Conservation (phyloP, 1,140 invertebrate genomes). For the Leptestheria dahalacensis region DNA sequence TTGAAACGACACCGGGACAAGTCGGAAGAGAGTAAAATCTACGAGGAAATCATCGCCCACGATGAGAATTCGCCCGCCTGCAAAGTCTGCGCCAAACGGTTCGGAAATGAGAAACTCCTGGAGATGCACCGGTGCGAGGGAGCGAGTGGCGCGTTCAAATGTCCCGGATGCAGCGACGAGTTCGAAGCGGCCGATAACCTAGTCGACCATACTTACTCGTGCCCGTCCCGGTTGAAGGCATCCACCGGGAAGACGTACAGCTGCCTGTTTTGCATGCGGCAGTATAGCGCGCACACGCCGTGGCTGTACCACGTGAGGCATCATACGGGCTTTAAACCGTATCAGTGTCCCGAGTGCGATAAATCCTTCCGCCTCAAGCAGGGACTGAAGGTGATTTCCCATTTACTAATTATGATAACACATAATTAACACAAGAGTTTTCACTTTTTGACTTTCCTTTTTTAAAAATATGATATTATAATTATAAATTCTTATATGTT, state of each 20-base stretch:
- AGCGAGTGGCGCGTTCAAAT: slow-evolving; percentile 26
- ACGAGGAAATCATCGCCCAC: slow-evolving; percentile 1
- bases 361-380: slow-evolving; percentile 61
- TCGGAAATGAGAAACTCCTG: slow-evolving; percentile 2
- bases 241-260: neutral
- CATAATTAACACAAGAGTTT: neutral
- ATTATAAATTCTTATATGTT: too few relatives aligned
- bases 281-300: neutral
- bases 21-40: neutral
- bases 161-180: slow-evolving; percentile 47
- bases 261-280: slow-evolving; percentile 4
- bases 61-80: neutral
- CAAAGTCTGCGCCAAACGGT: neutral
- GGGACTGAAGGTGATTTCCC: slow-evolving; percentile 38
- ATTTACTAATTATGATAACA: neutral
- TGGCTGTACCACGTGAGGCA: slow-evolving; percentile 48
- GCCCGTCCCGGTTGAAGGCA: neutral
- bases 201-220: neutral
- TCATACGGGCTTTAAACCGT: slow-evolving; percentile 75
- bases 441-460: too few relatives aligned
- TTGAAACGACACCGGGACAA: slow-evolving; percentile 5
- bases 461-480: too few relatives aligned
- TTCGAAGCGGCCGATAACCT: slow-evolving; percentile 33
- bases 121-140: slow-evolving; percentile 7
- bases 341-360: slow-evolving; percentile 63